Evolutionary conservation across 2,113 vertebrate genomes (phyloP).

Genomic region (Fregetta grallaria): DNA sequence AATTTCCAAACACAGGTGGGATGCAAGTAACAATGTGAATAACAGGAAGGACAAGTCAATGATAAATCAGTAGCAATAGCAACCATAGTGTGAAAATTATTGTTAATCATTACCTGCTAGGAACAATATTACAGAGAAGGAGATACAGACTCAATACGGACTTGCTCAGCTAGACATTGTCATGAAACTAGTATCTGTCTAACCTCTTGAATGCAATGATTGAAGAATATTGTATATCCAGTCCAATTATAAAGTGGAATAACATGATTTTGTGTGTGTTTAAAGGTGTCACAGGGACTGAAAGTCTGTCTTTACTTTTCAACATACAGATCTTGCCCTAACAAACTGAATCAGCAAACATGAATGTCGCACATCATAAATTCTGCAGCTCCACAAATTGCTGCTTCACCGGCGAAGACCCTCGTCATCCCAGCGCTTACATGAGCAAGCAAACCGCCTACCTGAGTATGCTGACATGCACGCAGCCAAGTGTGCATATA

Average conservation of each 20-base stretch:
- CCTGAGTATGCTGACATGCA: fast-evolving
- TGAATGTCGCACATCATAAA: not conserved
- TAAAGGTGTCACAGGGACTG: not conserved
- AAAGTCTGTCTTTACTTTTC: not conserved
- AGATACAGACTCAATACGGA: not conserved
- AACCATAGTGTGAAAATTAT: not conserved
- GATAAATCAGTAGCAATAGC: not conserved
- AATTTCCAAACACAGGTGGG: not conserved
- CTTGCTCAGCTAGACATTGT: not conserved
- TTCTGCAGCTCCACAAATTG: not conserved
- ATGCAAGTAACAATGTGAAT: not conserved
- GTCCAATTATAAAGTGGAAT: not conserved
- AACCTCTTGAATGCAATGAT: not conserved
- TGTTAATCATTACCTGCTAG: not conserved
- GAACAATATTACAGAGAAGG: not conserved
- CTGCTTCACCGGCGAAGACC: not conserved
- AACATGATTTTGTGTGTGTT: not conserved
- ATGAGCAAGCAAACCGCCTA: not conserved
- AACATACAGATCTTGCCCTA: not conserved
- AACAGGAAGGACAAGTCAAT: not conserved
- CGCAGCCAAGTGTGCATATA: not conserved
- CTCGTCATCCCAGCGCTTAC: fast-evolving
- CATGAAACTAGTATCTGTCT: not conserved
- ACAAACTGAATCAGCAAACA: not conserved
- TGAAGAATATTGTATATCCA: not conserved